A percentile compares a stretch with the other conserved stretches of the same genome.
phyloP scores from a whole-genome alignment of 2,797 vertebrate genomes.

The Xyrichtys novacula region DNA sequence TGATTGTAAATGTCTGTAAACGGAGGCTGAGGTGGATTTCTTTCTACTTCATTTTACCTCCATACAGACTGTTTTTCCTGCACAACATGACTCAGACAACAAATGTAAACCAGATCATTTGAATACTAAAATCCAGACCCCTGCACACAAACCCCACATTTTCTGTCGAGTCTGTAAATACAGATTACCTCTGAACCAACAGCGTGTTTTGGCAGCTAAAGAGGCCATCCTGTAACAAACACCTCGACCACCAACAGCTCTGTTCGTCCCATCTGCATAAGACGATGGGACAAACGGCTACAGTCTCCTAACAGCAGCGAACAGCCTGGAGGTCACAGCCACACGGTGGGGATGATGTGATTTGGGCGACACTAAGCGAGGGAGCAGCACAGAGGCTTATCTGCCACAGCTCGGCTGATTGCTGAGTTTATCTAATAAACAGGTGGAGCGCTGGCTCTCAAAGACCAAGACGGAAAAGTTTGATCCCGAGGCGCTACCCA shows the following conservation, averaged over 20 bases:
- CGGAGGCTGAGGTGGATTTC: too few species aligned
- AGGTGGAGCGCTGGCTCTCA: slow-evolving; percentile 41
- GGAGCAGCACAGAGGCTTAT: slow-evolving; percentile 33
- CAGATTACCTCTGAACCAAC: not conserved
- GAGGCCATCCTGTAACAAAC: not conserved
- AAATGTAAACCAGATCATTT: too few species aligned
- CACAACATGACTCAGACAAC: too few species aligned
- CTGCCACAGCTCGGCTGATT: slow-evolving; percentile 46
- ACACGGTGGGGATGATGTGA: slow-evolving; percentile 43
- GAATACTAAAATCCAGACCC: too few species aligned
- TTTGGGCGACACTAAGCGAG: slow-evolving; percentile 36
- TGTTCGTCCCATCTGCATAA: slow-evolving; percentile 16
- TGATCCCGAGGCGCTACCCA: not conserved
- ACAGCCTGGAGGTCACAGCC: slow-evolving; percentile 35
- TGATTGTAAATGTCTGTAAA: too few species aligned
- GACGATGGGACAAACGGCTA: slow-evolving; percentile 3
- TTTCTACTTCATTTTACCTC: too few species aligned
- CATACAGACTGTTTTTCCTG: too few species aligned
- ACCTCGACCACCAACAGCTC: slow-evolving; percentile 1
- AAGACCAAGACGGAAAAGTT: slow-evolving; percentile 27
- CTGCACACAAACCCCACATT: too few species aligned
- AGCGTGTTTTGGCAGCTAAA: not conserved
- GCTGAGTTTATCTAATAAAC: slow-evolving; percentile 56
- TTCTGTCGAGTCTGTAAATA: too few species aligned
- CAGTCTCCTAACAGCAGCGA: not conserved